phyloP scores from a whole-genome alignment of 2,888 invertebrate genomes.

The Ceraclea dissimilis region DNA sequence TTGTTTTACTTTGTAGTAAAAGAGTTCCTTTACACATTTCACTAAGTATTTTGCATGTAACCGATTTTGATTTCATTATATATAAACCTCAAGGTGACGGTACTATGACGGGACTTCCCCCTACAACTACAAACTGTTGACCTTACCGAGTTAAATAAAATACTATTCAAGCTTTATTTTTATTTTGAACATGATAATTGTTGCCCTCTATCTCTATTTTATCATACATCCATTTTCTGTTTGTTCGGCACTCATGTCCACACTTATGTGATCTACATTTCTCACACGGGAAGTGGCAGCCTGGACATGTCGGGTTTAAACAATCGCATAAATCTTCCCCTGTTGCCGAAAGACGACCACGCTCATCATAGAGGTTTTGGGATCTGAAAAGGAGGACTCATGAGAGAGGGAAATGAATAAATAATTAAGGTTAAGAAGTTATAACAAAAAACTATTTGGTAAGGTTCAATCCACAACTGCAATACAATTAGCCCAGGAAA shows the following conservation, averaged over 20 bases:
- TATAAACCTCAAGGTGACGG: no score
- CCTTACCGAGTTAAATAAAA: no score
- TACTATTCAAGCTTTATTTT: slow-evolving; percentile 8
- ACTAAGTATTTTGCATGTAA: no score
- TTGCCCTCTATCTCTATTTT: slow-evolving; percentile 73
- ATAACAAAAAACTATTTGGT: no score
- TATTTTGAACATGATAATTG: slow-evolving; percentile 55
- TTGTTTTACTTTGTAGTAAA: no score
- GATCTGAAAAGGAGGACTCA: slow-evolving; percentile 34
- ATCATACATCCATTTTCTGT: slow-evolving; percentile 72
- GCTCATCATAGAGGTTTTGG: slow-evolving; percentile 62
- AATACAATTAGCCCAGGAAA: no score
- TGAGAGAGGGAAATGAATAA: neutral
- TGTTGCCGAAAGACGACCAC: slow-evolving; percentile 54
- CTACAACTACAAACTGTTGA: no score
- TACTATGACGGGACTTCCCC: no score
- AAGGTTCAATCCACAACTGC: no score
- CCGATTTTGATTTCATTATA: no score
- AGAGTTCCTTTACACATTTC: no score
- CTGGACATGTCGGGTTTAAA: slow-evolving; percentile 64
- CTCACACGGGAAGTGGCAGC: slow-evolving; percentile 77
- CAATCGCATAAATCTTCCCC: slow-evolving; percentile 80
- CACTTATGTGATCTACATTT: slow-evolving; percentile 70
- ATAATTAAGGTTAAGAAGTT: neutral
- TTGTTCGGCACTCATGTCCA: slow-evolving; percentile 70